A percentile compares a stretch with the other conserved stretches of the same genome.
These are phyloP conservation scores for Pseudomugil tenellus DNA, from an alignment of 2,797 vertebrate species.

Conservation along the genomic window DNA sequence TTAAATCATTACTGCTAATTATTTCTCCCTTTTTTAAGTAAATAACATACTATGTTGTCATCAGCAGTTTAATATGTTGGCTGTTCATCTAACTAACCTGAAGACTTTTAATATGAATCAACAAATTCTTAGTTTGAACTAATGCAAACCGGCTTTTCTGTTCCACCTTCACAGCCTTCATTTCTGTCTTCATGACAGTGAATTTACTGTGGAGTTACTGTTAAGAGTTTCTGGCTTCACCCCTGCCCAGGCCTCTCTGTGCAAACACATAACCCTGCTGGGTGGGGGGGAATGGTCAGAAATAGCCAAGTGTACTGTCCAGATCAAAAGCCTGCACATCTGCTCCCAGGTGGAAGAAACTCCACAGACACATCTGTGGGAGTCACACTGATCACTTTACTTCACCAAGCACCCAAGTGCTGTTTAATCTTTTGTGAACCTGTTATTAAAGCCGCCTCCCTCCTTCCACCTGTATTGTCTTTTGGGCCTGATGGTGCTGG, in stretches of 20 bases:
- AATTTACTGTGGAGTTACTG: conserved; percentile 53
- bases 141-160: conserved; percentile 10
- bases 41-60: background rate
- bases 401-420: conserved; percentile 5
- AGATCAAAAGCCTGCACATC: conserved; percentile 63
- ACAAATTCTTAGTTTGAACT: too few relatives aligned
- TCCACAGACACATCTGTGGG: background rate
- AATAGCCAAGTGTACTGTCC: conserved; percentile 20
- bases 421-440: conserved; percentile 18
- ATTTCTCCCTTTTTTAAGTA: background rate
- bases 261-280: conserved; percentile 51
- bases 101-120: background rate
- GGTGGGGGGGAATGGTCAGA: background rate
- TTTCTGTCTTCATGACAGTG: conserved; percentile 52
- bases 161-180: conserved; percentile 13
- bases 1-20: background rate
- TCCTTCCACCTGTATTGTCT: conserved; percentile 24
- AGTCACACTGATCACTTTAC: background rate
- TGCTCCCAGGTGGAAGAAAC: conserved; percentile 44
- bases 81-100: background rate
- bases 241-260: conserved; percentile 54
- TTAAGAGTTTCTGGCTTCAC: conserved; percentile 61
- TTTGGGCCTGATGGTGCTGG: conserved; percentile 41
- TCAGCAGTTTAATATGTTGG: too few relatives aligned
- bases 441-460: conserved; percentile 17